These are phyloP conservation scores for Lucilia sericata DNA, from an alignment of 1,140 invertebrate genomes.

Conservation along the genomic window DNA sequence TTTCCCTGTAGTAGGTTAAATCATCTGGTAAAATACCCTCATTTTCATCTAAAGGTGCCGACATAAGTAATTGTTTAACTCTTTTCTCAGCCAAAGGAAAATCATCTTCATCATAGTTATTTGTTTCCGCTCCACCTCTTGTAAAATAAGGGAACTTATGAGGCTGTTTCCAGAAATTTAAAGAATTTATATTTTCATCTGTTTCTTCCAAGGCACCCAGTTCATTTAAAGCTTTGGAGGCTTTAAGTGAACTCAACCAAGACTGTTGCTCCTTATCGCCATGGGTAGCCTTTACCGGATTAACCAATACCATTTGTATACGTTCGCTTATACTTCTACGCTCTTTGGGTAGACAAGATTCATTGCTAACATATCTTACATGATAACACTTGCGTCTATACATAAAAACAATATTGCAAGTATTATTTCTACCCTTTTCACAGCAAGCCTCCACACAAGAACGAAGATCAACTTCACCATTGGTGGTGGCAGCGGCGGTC, in stretches of 20 bases:
- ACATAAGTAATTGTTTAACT: constrained; percentile 60
- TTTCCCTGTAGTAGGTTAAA: constrained; percentile 54
- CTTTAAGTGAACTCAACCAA: constrained; percentile 71
- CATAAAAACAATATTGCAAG: constrained; percentile 85
- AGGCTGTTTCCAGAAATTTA: constrained; percentile 65
- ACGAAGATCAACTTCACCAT: constrained; percentile 59
- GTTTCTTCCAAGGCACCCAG: constrained; percentile 53
- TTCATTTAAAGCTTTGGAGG: constrained; percentile 53
- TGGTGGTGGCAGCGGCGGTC: constrained; percentile 45
- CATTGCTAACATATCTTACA: constrained; percentile 77
- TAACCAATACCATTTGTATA: constrained; percentile 82
- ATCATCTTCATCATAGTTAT: constrained; percentile 62
- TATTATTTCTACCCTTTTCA: constrained; percentile 58
- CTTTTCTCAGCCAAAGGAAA: constrained; percentile 61
- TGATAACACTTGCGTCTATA: constrained; percentile 81
- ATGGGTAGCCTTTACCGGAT: constrained; percentile 71
- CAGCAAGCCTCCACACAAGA: constrained; percentile 82
- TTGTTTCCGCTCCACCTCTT: constrained; percentile 50
- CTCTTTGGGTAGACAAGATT: constrained; percentile 77
- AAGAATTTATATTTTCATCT: constrained; percentile 45
- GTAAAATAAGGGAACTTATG: constrained; percentile 52
- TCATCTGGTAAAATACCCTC: constrained; percentile 66
- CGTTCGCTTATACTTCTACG: constrained; percentile 70
- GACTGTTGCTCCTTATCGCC: constrained; percentile 54
- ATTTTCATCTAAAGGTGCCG: constrained; percentile 65